A percentile compares a stretch with the other conserved stretches of the same genome.
Conservation (phyloP, 2,113 vertebrate species). For the Oxyruncus cristatus region DNA sequence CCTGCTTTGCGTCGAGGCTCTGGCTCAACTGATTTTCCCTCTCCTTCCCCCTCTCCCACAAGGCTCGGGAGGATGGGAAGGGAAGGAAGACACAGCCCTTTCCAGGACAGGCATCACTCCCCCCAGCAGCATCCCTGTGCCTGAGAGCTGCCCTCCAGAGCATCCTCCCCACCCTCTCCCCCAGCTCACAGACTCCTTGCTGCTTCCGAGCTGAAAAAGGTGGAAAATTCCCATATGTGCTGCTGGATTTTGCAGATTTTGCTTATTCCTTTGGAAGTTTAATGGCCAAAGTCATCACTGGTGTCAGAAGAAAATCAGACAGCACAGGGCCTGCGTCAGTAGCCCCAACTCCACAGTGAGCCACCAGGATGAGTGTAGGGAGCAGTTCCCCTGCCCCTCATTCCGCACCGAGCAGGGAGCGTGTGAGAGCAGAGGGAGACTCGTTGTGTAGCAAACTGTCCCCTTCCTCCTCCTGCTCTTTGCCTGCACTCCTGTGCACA, state of each 20-base stretch:
- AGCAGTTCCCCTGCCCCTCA: not conserved
- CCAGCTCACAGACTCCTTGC: not conserved
- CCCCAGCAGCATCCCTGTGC: not conserved
- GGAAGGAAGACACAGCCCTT: accelerated
- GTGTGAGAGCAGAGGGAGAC: not conserved
- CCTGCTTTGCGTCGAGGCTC: not conserved
- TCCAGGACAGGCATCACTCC: not conserved
- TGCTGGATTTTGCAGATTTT: not conserved
- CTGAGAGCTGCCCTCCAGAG: accelerated
- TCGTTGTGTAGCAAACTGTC: not conserved
- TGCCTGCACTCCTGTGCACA: not conserved
- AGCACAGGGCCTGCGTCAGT: not conserved
- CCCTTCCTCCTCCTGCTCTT: not conserved
- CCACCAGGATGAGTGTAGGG: not conserved
- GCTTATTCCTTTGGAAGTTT: not conserved
- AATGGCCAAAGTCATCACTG: accelerated
- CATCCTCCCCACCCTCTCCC: not conserved
- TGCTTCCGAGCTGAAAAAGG: accelerated
- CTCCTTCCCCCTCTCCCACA: not conserved
- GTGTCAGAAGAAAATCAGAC: not conserved
- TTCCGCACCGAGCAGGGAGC: not conserved
- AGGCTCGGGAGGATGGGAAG: not conserved
- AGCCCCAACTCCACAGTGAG: not conserved
- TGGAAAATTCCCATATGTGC: not conserved
- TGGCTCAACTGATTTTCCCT: not conserved